Conservation (phyloP, 2,113 vertebrate species). For the Psilopogon haemacephalus region DNA sequence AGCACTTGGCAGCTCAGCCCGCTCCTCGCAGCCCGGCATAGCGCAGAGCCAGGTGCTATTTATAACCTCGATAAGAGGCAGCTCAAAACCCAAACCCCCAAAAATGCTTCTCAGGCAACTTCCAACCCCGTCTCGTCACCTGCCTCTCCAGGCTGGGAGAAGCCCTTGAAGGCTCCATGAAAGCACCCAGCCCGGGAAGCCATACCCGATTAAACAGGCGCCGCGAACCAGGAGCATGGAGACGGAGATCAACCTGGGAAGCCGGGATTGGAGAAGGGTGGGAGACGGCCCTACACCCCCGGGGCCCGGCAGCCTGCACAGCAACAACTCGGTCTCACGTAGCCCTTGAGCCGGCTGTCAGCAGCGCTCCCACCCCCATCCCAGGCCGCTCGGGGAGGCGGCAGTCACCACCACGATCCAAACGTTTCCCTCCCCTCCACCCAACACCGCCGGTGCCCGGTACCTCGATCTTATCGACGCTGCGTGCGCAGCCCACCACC, state of each 20-base stretch:
- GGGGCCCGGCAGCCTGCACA: neutral
- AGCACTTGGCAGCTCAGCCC: rapidly evolving
- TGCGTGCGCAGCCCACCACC: conserved; percentile 92
- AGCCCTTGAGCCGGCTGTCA: neutral
- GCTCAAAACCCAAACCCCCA: neutral
- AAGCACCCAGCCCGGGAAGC: neutral
- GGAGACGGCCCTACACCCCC: neutral
- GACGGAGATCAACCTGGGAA: too few relatives aligned
- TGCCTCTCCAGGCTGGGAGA: neutral
- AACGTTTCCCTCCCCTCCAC: too few relatives aligned
- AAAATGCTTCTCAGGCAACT: neutral
- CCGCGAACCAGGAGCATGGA: neutral
- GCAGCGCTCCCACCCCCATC: neutral
- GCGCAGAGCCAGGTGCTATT: neutral
- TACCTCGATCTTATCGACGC: conserved; percentile 93
- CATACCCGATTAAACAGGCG: too few relatives aligned
- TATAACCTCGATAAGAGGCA: neutral
- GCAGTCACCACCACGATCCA: neutral
- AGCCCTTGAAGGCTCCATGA: rapidly evolving
- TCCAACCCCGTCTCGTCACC: neutral
- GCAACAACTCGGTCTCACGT: too few relatives aligned
- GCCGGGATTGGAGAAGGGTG: too few relatives aligned
- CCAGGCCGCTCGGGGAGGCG: neutral
- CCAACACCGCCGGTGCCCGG: neutral
- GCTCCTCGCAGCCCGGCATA: neutral